A percentile compares a stretch with the other conserved stretches of the same genome.
These are phyloP conservation scores for Crossaster papposus DNA, from an alignment of 53 echinoderm and acorn worm species.

Conservation along the genomic window DNA sequence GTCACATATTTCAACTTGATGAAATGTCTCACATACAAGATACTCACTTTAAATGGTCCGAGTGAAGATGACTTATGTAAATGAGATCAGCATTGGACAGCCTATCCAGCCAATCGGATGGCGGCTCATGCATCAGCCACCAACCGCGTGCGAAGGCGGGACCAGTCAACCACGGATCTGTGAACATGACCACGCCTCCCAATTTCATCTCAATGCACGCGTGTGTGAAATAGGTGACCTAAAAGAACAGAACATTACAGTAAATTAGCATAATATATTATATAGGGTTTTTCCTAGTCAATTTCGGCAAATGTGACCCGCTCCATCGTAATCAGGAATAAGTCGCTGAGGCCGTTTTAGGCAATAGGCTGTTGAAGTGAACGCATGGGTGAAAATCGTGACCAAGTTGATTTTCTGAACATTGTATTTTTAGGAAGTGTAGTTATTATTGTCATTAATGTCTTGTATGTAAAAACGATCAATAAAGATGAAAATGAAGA, in stretches of 20 bases:
- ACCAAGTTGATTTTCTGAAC: too few relatives aligned
- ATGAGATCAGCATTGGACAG: constrained; percentile 93
- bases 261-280: too few relatives aligned
- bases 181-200: constrained; percentile 85
- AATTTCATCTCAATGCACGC: constrained; percentile 92
- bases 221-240: constrained; percentile 97
- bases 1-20: background rate
- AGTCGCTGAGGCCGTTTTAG: too few relatives aligned
- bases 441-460: too few relatives aligned
- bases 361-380: too few relatives aligned
- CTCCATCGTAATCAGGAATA: too few relatives aligned
- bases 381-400: too few relatives aligned
- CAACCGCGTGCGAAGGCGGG: constrained; percentile 96
- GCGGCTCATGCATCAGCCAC: constrained; percentile 98
- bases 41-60: constrained; percentile 91
- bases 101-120: constrained; percentile 89
- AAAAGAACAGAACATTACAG: background rate
- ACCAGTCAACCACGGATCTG: constrained; percentile 96
- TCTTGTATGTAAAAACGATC: too few relatives aligned
- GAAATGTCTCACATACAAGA: background rate
- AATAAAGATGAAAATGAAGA: too few relatives aligned
- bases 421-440: too few relatives aligned
- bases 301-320: too few relatives aligned
- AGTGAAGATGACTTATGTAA: constrained; percentile 97
- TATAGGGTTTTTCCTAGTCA: too few relatives aligned